Conservation (phyloP, 2,888 invertebrate species). For the Eudasyphora cyanicolor region DNA sequence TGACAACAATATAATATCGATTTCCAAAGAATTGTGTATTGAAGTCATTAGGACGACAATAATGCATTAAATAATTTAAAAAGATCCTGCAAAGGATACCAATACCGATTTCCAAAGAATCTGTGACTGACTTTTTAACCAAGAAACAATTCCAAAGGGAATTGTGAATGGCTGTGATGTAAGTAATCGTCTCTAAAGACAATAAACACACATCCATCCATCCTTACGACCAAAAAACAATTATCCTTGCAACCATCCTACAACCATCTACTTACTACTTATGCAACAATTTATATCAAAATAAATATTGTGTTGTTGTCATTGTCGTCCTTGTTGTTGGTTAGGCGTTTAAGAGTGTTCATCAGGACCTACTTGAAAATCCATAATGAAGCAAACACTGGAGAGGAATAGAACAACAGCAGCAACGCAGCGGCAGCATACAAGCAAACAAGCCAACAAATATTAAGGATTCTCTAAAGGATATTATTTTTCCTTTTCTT, state of each 20-base stretch:
- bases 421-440: neutral
- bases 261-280: neutral
- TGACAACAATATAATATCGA: conserved; percentile 46
- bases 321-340: conserved; percentile 14
- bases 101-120: conserved; percentile 20
- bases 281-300: conserved; percentile 35
- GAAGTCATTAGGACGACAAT: conserved; percentile 63
- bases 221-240: neutral
- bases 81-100: conserved; percentile 20
- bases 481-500: neutral
- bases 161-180: conserved; percentile 25
- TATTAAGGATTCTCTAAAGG: neutral
- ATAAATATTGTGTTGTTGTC: conserved; percentile 22
- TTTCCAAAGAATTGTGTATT: conserved; percentile 51
- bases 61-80: conserved; percentile 33
- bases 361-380: conserved; percentile 24
- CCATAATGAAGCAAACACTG: conserved; percentile 16
- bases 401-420: neutral
- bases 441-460: neutral
- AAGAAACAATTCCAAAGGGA: conserved; percentile 23
- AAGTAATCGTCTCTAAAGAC: conserved; percentile 47
- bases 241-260: neutral
- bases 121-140: conserved; percentile 58
- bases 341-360: neutral
- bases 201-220: neutral